Evolutionary conservation across 1,140 invertebrate genomes (phyloP).

Genomic region (Drosophila nebulosa): DNA sequence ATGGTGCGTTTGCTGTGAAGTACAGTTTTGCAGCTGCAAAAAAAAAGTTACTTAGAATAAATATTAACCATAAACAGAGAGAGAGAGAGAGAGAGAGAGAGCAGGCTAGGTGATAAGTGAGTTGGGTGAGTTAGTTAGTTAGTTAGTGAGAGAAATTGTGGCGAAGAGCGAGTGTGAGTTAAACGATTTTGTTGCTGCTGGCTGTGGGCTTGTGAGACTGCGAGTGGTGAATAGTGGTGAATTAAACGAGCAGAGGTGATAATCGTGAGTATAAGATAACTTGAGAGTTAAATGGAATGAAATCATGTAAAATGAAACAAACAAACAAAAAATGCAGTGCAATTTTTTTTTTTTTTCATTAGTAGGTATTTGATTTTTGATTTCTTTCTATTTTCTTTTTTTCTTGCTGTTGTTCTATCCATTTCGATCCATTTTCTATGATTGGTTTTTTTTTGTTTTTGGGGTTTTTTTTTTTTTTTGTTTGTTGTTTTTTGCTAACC

Average conservation of each 20-base stretch:
- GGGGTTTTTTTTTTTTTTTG: conserved; percentile 41
- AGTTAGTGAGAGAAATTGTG: conserved; percentile 10
- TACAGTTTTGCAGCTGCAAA: conserved; percentile 35
- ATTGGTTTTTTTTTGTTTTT: conserved; percentile 4
- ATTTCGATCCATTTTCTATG: conserved; percentile 11
- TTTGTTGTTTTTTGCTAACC: conserved; percentile 60
- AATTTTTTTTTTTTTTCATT: conserved; percentile 60
- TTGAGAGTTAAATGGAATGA: not conserved
- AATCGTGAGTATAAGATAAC: not conserved
- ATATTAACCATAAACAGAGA: not conserved
- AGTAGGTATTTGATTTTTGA: conserved; percentile 9
- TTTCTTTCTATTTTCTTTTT: not conserved
- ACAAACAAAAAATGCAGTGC: conserved; percentile 47
- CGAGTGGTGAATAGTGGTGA: conserved; percentile 23
- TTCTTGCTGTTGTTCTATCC: conserved; percentile 17
- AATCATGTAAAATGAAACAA: conserved; percentile 8
- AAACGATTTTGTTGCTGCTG: not conserved
- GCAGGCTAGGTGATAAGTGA: not conserved
- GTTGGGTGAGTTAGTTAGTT: not conserved
- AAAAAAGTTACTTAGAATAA: conserved; percentile 29
- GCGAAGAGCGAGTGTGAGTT: not conserved
- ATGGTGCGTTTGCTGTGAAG: conserved; percentile 25
- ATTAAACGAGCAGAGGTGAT: conserved; percentile 7
- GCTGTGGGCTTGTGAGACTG: not conserved
- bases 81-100: not conserved